phyloP scores from a whole-genome alignment of 2,888 invertebrate genomes.

The Phortica okadai region DNA sequence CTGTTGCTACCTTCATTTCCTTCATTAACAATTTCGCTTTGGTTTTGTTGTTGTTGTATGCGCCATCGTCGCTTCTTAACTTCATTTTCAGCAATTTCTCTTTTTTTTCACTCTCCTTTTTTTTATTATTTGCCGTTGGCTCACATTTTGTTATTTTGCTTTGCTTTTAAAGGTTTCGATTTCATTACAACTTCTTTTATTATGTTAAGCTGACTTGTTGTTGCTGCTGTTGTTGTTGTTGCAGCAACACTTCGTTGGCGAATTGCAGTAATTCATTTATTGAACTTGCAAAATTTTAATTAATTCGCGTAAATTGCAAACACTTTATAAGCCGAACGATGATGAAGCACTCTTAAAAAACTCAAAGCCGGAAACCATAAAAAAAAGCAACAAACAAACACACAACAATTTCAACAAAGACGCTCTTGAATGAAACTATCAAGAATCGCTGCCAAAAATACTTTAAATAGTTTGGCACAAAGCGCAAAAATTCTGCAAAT shows the following conservation, averaged over 20 bases:
- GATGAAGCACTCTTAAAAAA: background rate
- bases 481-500: background rate
- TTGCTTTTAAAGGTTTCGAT: constrained; percentile 9
- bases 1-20: constrained; percentile 52
- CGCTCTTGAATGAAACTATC: background rate
- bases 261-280: constrained; percentile 13
- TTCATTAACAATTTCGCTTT: constrained; percentile 65
- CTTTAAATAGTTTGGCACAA: background rate
- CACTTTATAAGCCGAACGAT: background rate
- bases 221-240: background rate
- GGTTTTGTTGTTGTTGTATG: constrained; percentile 46
- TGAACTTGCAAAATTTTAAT: constrained; percentile 14
- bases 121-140: background rate
- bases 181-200: constrained; percentile 21
- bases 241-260: background rate
- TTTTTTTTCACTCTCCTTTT: constrained; percentile 43
- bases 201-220: background rate
- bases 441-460: background rate
- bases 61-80: background rate
- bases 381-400: background rate
- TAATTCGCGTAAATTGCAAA: constrained; percentile 9
- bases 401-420: background rate
- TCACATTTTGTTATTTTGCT: background rate
- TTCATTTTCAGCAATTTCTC: constrained; percentile 52
- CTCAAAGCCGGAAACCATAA: constrained; percentile 8